phyloP scores from a whole-genome alignment of 2,888 invertebrate genomes.

The Hemaris fuciformis region DNA sequence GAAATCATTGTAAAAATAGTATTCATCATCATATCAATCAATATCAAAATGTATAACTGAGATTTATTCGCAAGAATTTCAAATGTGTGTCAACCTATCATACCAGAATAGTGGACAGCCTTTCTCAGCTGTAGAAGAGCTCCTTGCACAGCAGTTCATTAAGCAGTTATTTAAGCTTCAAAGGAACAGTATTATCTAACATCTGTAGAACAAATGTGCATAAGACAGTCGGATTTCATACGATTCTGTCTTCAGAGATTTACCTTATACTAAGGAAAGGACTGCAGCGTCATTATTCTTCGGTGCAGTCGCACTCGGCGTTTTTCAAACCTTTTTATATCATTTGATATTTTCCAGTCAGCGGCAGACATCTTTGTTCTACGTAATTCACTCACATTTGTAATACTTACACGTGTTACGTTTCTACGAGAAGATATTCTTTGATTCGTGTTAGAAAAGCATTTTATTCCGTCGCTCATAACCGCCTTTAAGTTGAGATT shows the following conservation, averaged over 20 bases:
- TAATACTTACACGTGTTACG: neutral
- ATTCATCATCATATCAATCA: no score
- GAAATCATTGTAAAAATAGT: no score
- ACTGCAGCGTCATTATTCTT: neutral
- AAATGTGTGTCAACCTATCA: no score
- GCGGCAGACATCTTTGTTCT: neutral
- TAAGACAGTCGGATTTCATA: neutral
- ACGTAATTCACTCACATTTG: neutral
- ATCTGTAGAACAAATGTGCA: no score
- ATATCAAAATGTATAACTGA: no score
- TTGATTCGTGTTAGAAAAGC: neutral
- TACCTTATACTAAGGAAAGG: neutral
- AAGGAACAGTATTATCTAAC: no score
- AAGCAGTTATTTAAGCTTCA: no score
- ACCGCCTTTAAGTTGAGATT: no score
- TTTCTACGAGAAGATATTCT: neutral
- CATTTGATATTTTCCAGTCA: constrained; percentile 5
- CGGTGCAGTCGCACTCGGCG: neutral
- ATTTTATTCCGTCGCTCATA: neutral
- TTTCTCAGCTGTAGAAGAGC: no score
- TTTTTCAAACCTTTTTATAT: constrained; percentile 3
- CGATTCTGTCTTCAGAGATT: neutral
- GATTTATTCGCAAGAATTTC: no score
- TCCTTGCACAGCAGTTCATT: no score
- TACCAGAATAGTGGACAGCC: no score